Percentiles rank a stretch among this genome's conserved stretches.
phyloP scores from a whole-genome alignment of 2,888 invertebrate species.

The Zaprionus lineosus region DNA sequence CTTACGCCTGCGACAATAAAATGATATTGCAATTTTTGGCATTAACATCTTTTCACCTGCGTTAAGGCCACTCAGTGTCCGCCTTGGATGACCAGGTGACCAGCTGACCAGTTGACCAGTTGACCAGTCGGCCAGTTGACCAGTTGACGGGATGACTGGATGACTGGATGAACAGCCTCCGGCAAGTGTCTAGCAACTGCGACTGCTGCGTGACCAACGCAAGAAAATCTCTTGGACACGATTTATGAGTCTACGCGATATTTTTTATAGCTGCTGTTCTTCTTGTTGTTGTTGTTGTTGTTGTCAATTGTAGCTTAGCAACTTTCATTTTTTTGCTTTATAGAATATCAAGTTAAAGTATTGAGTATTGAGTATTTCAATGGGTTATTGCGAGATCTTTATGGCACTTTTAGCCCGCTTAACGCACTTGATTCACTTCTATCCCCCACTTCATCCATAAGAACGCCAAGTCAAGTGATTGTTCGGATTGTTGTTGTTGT shows the following conservation, averaged over 20 bases:
- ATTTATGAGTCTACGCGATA: slow-evolving; percentile 35
- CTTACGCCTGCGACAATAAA: slow-evolving; percentile 54
- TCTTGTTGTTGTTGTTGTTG: slow-evolving; percentile 4
- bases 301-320: slow-evolving; percentile 38
- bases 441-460: slow-evolving; percentile 4
- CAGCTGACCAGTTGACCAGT: too few species aligned
- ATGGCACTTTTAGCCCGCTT: slow-evolving; percentile 60
- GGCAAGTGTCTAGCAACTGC: slow-evolving; percentile 31
- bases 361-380: slow-evolving; percentile 60
- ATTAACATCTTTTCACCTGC: slow-evolving; percentile 62
- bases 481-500: slow-evolving; percentile 26
- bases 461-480: slow-evolving; percentile 45
- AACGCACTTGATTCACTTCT: slow-evolving; percentile 32
- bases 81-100: slow-evolving; percentile 5
- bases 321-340: slow-evolving; percentile 70
- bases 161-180: slow-evolving; percentile 14
- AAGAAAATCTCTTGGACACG: slow-evolving; percentile 46
- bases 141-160: slow-evolving; percentile 14
- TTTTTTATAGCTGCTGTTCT: slow-evolving; percentile 13
- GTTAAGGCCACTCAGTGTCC: slow-evolving; percentile 19
- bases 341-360: slow-evolving; percentile 58
- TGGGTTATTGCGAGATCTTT: slow-evolving; percentile 61
- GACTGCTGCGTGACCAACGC: slow-evolving; percentile 36
- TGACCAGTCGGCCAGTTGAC: slow-evolving; percentile 19
- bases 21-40: slow-evolving; percentile 71